phyloP scores from a whole-genome alignment of 2,888 invertebrate genomes.

The Scrobipalpa costella region DNA sequence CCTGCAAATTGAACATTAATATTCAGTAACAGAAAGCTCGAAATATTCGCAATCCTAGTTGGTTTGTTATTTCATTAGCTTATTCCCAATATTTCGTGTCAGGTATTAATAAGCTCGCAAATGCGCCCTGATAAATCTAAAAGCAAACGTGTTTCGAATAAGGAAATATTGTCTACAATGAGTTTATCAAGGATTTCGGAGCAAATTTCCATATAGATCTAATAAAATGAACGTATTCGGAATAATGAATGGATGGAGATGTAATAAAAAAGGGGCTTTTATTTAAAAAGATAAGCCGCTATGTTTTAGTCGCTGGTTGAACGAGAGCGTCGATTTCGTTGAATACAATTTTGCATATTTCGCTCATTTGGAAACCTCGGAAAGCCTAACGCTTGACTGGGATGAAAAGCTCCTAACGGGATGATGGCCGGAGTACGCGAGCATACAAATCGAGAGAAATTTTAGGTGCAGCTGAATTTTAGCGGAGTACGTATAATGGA shows the following conservation, averaged over 20 bases:
- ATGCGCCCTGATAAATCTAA: constrained; percentile 42
- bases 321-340: constrained; percentile 40
- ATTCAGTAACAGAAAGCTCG: constrained; percentile 31
- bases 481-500: not conserved
- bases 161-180: constrained; percentile 47
- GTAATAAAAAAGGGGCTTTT: constrained; percentile 57
- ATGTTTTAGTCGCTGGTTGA: constrained; percentile 39
- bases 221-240: constrained; percentile 59
- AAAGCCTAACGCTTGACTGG: constrained; percentile 23
- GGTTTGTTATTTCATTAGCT: constrained; percentile 30
- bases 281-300: constrained; percentile 46
- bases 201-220: constrained; percentile 65
- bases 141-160: constrained; percentile 52
- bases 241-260: constrained; percentile 55
- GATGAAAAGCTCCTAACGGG: constrained; percentile 23
- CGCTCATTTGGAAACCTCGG: constrained; percentile 23
- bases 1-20: constrained; percentile 30
- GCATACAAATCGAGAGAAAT: constrained; percentile 12
- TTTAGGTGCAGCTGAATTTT: constrained; percentile 5
- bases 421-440: constrained; percentile 1
- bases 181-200: constrained; percentile 53
- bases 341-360: constrained; percentile 31
- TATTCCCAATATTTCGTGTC: constrained; percentile 37
- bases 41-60: constrained; percentile 26
- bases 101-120: constrained; percentile 39